Base-by-base conservation (phyloP, 2,113 vertebrate genomes). In the Uropsilus gracilis region DNA sequence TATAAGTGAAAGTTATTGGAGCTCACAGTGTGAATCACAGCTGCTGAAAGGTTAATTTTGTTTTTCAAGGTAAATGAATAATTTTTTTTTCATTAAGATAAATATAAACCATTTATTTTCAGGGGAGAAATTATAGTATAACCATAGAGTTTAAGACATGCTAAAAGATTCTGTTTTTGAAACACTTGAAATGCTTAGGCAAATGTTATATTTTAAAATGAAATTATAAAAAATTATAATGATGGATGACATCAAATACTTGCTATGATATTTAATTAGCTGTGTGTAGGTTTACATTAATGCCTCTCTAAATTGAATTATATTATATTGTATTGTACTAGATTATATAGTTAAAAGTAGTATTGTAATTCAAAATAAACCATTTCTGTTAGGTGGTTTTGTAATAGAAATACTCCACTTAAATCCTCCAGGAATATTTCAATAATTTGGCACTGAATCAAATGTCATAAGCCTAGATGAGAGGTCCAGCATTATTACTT, bases 221-320 rank as follows among this genome's bases (percentile, higher is more conserved):
- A 93, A 87, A 37, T 80, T 68, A 12, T 81, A 68, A 75, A 91
- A 88, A 94, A 82, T 46, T 9, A 75, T 78, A 81, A n/a, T 46
- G 44, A 48, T 9, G 90, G 24, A 55, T 71, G 50, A 85, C 55
- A 61, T n/a, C 12, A 66, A 28, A 94, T 2, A 72, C 28, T 76
- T 90, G 63, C 83, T 75, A 73, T 57, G 93, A 69, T 11, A 50
- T 88, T 81, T 59, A 66, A 87, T 93, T 61, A 77, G 28, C 50
- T 92, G 3, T 71, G 8, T 84, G 9, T 77, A 50, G 39, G 11
- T n/a, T 84, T 76, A 77, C 4, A 11, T 86, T 59, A 85, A 42
- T 75, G 26, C 2, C 64, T 80, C 84, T 75, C 71, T 72, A 5
- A 91, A 61, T 90, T 71, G 66, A 68, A 73, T 64, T n/a, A n/a